Evolutionary conservation across 2,113 vertebrate genomes (phyloP).

Genomic region (Dendropsophus ebraccatus): DNA sequence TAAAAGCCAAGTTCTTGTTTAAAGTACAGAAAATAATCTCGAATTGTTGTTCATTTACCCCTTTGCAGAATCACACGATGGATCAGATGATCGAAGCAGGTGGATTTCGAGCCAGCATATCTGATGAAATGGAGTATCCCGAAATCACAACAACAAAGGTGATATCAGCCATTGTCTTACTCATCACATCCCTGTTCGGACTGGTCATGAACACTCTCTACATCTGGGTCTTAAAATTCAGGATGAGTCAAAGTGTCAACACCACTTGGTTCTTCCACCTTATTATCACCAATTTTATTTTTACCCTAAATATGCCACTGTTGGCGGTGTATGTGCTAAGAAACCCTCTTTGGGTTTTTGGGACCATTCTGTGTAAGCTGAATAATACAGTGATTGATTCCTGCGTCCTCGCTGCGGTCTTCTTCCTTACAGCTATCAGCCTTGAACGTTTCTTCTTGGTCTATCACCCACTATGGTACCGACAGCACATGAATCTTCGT

Average conservation of each 20-base stretch:
- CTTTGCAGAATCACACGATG: background rate
- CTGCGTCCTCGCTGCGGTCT: slow-evolving; percentile 61
- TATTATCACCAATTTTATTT: slow-evolving; percentile 64
- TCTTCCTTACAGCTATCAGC: slow-evolving; percentile 64
- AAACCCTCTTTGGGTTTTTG: slow-evolving; percentile 63
- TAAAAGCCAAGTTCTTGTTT: too few species aligned
- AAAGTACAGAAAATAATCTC: too few species aligned
- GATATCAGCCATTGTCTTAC: background rate
- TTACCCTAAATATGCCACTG: slow-evolving; percentile 61
- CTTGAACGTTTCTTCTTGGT: slow-evolving; percentile 65
- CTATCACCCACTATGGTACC: slow-evolving; percentile 63
- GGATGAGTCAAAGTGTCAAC: slow-evolving; percentile 65
- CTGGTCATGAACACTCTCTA: slow-evolving; percentile 55
- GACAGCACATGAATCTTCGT: slow-evolving; percentile 52
- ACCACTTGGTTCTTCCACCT: slow-evolving; percentile 66
- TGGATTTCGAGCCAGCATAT: background rate
- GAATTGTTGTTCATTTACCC: too few species aligned
- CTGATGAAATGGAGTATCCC: background rate
- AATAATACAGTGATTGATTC: slow-evolving; percentile 51
- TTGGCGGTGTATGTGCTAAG: slow-evolving; percentile 55
- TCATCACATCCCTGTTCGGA: background rate
- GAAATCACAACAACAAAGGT: background rate
- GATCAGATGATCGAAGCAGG: background rate
- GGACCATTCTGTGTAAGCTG: slow-evolving; percentile 63
- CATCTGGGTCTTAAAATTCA: slow-evolving; percentile 65